These are phyloP conservation scores for Andrena bucephala DNA, from an alignment of 2,888 invertebrate species.

Conservation along the genomic window DNA sequence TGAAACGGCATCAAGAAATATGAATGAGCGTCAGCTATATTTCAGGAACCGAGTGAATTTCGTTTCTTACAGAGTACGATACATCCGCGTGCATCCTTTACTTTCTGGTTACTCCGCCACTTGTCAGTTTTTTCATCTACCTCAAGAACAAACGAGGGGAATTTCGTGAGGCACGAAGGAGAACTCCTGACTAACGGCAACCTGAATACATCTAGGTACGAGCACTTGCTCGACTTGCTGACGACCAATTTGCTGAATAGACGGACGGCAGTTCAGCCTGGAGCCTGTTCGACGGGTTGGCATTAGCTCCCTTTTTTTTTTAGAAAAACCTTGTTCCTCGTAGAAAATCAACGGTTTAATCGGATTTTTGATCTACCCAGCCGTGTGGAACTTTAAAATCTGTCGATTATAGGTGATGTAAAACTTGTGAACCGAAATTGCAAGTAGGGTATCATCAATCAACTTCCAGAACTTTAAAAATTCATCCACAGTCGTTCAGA, in stretches of 20 bases:
- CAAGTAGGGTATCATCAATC: background rate
- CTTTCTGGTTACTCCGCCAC: background rate
- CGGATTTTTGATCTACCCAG: background rate
- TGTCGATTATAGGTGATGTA: background rate
- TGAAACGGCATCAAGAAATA: background rate
- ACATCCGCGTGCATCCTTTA: background rate
- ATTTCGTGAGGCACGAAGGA: background rate
- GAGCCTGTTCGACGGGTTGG: background rate
- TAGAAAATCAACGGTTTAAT: background rate
- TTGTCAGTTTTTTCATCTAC: background rate
- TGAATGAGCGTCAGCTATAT: background rate
- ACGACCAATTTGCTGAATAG: conserved; percentile 4
- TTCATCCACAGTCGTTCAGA: background rate
- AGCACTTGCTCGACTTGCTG: background rate
- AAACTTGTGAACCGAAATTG: background rate
- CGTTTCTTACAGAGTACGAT: background rate
- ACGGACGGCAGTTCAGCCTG: background rate
- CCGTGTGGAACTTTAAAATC: background rate
- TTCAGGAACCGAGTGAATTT: background rate
- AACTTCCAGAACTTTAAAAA: background rate
- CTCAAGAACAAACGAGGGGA: background rate
- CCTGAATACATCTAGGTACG: background rate
- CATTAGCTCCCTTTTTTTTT: background rate
- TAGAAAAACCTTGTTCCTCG: background rate
- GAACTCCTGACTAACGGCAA: background rate